Evolutionary conservation across 2,113 vertebrate species (phyloP).

Genomic region (Corynorhinus townsendii): DNA sequence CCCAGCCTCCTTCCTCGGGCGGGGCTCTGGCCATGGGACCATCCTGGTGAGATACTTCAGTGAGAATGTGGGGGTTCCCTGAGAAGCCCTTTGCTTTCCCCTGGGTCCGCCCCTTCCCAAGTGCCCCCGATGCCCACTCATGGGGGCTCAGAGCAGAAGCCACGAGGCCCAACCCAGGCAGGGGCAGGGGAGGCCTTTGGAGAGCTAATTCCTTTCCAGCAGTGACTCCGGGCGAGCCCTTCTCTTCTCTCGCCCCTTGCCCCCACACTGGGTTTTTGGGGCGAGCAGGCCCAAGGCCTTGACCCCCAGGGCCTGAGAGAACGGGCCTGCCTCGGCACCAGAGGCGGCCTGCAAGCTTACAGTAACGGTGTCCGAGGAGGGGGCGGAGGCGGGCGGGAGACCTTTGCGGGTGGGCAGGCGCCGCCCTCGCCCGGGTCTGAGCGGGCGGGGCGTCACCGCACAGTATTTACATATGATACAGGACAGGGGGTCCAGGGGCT

Average conservation of each 20-base stretch:
- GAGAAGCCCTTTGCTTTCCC: conserved; percentile 81
- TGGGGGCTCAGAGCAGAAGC: conserved; percentile 47
- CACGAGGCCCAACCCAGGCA: conserved; percentile 20
- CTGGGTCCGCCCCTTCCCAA: conserved; percentile 71
- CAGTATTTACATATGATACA: conserved; percentile 98
- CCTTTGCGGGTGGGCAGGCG: conserved; percentile 3
- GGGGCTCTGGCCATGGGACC: conserved; percentile 52
- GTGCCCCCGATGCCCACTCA: conserved; percentile 46
- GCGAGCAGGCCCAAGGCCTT: conserved; percentile 48
- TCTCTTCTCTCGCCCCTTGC: conserved; percentile 20
- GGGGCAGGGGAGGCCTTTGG: conserved; percentile 70
- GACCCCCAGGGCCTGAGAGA: conserved; percentile 59
- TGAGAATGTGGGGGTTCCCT: conserved; percentile 85
- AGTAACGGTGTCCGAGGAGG: conserved; percentile 77
- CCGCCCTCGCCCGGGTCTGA: conserved; percentile 37
- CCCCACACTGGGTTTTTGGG: conserved; percentile 18
- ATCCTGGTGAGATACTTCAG: conserved; percentile 78
- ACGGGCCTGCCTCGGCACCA: conserved; percentile 55
- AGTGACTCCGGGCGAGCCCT: conserved; percentile 70
- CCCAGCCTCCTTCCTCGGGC: conserved; percentile 72
- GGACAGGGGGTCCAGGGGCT: conserved; percentile 74
- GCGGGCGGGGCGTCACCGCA: conserved; percentile 75
- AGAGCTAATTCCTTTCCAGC: conserved; percentile 79
- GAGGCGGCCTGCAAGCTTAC: conserved; percentile 84
- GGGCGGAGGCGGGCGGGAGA: conserved; percentile 28